Evolutionary conservation across 2,113 vertebrate species (phyloP), one percentile per base, ranked within the genome.

Genomic region (Chaetops frenatus): DNA sequence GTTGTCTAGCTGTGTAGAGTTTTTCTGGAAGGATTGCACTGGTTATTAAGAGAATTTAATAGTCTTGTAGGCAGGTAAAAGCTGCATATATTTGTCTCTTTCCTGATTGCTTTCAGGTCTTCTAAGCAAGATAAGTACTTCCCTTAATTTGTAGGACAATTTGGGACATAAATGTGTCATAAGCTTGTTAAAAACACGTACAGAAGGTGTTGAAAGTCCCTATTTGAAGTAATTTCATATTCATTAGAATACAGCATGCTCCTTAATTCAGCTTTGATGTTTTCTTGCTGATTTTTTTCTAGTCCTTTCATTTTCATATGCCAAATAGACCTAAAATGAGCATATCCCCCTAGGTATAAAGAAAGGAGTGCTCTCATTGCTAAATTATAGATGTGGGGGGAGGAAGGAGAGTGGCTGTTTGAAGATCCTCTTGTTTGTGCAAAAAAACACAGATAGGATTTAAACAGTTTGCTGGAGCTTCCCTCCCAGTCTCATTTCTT

Each of bases 241-340:
- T 92, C 80, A 92, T 94, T 88, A 82, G 79, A 88, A 70, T 65
- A 45, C 35, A 73, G 53, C 36, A 12, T 77, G 70, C 50, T 88
- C 54, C 31, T 86, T 81, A 81, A 78, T 85, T 92, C 20, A 69
- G 60, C 69, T 84, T 94, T 76, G 91, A 86, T 96, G 82, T 74
- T 96, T 76, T 66, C 90, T 79, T 76, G 66, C 60, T 86, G 78
- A 51, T 85, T 94, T 87, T 81, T 96, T 95, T 86, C 95, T 95
- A 94, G 70, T 80, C 51, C 66, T 94, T 95, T 84, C 73, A 79
- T 80, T 94, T 95, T 88, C 94, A 86, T 95, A 92, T 87, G 88
- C 88, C 86, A 90, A 25, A 90, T 70, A 42, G 61, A 93, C 51
- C 71, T 90, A 80, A 92, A 92, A 86, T 47, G 77, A 94, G 64